These are phyloP conservation scores for Acanthopleura granulata DNA, from an alignment of 2,888 invertebrate species.

Conservation along the genomic window DNA sequence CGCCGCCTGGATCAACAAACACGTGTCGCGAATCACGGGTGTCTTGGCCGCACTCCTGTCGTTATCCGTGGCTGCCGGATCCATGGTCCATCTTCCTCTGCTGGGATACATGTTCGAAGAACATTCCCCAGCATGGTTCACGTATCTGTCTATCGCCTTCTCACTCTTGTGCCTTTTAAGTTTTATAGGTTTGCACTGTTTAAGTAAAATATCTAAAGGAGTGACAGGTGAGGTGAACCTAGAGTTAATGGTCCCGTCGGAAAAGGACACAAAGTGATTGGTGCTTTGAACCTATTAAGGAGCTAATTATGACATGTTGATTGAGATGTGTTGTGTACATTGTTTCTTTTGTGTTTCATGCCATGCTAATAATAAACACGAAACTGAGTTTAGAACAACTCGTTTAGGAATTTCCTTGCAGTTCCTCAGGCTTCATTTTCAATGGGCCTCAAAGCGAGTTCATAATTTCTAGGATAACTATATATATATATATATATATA, in stretches of 20 bases:
- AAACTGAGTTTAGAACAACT: too few species aligned
- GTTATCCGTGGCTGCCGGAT: background rate
- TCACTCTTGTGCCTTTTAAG: background rate
- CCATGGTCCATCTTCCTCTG: background rate
- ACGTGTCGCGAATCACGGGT: background rate
- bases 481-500: too few species aligned
- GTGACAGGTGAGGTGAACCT: background rate
- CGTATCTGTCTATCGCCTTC: background rate
- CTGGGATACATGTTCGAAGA: slow-evolving; percentile 2
- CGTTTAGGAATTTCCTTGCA: too few species aligned
- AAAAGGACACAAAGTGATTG: too few species aligned
- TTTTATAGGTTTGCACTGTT: background rate
- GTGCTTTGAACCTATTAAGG: too few species aligned
- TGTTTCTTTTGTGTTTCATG: too few species aligned
- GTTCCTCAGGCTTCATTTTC: too few species aligned
- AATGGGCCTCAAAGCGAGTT: too few species aligned
- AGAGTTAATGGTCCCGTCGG: background rate
- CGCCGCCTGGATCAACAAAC: slow-evolving; percentile 4
- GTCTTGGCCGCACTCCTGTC: background rate
- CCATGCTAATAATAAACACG: too few species aligned
- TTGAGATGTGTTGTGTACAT: too few species aligned
- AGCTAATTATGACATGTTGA: too few species aligned
- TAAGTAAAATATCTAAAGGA: background rate
- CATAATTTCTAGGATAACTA: too few species aligned
- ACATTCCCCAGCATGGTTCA: background rate